Evolutionary conservation across 2,797 vertebrate species (phyloP), one percentile per base, ranked within the genome.

Genomic region (Sorex maritimensis): DNA sequence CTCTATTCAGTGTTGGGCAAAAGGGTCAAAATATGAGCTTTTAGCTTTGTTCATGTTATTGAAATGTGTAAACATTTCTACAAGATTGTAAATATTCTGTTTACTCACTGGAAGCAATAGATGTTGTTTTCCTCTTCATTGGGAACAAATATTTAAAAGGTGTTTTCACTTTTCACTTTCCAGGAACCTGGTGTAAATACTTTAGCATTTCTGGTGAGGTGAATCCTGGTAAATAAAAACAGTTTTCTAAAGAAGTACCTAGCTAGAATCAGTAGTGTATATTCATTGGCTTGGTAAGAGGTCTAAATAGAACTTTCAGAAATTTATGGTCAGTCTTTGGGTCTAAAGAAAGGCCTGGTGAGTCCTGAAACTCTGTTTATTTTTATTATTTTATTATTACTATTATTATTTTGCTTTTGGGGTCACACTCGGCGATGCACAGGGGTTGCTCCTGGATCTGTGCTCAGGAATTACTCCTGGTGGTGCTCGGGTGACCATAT

Each of bases 11-110:
- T 30, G 58, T 15, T 71, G 24, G 49, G 52, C 19, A 38, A 46
- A 81, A 19, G 75, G 74, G 69, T 73, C 78, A 52, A 77, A 92
- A 69, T 72, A 49, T 73, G 86, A 84, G 71, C 6, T 79, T 90
- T 87, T 41, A 71, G 24, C 73, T 4, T 78, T 21, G 86, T 74
- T 92, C 73, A 26, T 94, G n/a, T 61, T 67, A 75, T 69, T 46
- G 55, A 23, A 46, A 72, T 79, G 67, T 63, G 63, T 61, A 65
- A 38, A 82, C 41, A 26, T 75, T 44, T 68, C 38, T 11, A 6
- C 5, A 72, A 61, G 61, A 34, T n/a, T 88, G 49, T 72, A 82
- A 93, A 71, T 74, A 67, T 38, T 93, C 84, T 84, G 81, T 92
- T 94, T 87, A 73, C 34, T 89, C 28, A 86, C 44, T 92, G 81